Conservation (phyloP, 2,888 invertebrate species). For the Cetonia aurata region DNA sequence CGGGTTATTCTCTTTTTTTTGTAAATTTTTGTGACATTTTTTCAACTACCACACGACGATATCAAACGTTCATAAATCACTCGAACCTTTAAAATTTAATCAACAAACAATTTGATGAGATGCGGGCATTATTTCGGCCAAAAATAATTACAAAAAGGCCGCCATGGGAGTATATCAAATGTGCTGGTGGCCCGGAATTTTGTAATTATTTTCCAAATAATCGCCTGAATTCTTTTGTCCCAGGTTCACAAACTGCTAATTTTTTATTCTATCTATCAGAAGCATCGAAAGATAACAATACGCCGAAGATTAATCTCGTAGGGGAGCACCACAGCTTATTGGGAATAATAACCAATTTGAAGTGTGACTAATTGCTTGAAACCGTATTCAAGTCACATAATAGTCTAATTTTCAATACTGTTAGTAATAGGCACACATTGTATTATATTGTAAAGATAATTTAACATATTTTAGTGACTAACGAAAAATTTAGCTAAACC, state of each 20-base stretch:
- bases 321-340: too few relatives aligned
- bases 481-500: too few relatives aligned
- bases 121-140: constrained; percentile 8
- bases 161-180: constrained; percentile 3
- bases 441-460: too few relatives aligned
- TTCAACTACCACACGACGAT: not conserved
- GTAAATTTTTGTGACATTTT: too few relatives aligned
- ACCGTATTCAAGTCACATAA: too few relatives aligned
- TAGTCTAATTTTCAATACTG: too few relatives aligned
- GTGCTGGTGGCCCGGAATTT: constrained; percentile 19
- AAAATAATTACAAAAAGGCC: constrained; percentile 12
- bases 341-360: too few relatives aligned
- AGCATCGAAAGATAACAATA: constrained; percentile 1
- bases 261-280: constrained; percentile 5
- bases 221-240: not conserved
- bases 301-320: not conserved
- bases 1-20: too few relatives aligned
- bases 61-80: constrained; percentile 25
- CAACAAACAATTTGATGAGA: constrained; percentile 32
- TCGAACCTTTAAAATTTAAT: constrained; percentile 33
- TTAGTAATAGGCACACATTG: too few relatives aligned
- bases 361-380: too few relatives aligned
- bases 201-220: constrained; percentile 15
- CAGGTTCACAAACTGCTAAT: not conserved
- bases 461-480: too few relatives aligned